These are phyloP conservation scores for Sebastes fasciatus DNA, from an alignment of 2,113 vertebrate species.

Conservation along the genomic window DNA sequence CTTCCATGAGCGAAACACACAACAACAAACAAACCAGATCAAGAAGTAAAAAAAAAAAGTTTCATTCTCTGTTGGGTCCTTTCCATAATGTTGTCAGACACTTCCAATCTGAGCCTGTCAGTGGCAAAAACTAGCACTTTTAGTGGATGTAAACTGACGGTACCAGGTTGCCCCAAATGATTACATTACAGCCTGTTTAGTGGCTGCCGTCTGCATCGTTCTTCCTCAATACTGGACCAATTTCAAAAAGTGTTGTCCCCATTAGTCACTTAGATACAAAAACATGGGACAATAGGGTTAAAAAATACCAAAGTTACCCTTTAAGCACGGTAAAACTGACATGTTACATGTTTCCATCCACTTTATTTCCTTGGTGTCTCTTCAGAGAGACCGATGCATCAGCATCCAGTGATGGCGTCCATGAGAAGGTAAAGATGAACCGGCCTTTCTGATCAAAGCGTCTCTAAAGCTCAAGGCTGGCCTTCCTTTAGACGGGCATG, in stretches of 20 bases:
- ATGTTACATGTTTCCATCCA: slow-evolving; percentile 77
- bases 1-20: neutral
- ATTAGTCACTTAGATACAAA: neutral
- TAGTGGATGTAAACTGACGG: neutral
- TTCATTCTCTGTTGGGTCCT: neutral
- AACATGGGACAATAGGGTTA: neutral
- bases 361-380: slow-evolving; percentile 44
- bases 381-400: slow-evolving; percentile 63
- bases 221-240: neutral
- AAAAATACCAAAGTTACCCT: neutral
- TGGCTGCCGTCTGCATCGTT: neutral
- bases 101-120: neutral
- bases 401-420: slow-evolving; percentile 73
- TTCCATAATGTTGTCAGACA: neutral
- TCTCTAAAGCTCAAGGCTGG: slow-evolving; percentile 71
- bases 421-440: slow-evolving; percentile 65
- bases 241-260: neutral
- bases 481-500: slow-evolving; percentile 54
- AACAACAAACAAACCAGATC: neutral
- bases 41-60: neutral
- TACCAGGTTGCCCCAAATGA: too few species aligned
- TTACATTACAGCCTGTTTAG: neutral
- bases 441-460: slow-evolving; percentile 82
- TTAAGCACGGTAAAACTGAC: neutral
- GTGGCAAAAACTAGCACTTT: neutral